phyloP scores from a whole-genome alignment of 2,797 vertebrate genomes.

The Microhierax caerulescens region DNA sequence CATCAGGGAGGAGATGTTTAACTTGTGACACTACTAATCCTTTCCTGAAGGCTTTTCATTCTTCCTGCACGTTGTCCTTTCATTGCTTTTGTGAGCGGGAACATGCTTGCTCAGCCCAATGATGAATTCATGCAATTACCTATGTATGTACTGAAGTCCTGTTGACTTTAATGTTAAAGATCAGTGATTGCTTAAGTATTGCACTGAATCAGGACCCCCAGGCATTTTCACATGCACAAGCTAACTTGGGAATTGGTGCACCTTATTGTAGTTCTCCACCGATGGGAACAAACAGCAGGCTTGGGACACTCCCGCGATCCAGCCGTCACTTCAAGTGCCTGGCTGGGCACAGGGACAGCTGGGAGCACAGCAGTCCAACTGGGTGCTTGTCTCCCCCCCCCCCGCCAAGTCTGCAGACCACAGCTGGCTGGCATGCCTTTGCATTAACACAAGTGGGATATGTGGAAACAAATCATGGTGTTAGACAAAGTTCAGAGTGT shows the following conservation, averaged over 20 bases:
- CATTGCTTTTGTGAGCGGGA: conserved; percentile 59
- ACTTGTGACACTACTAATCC: conserved; percentile 66
- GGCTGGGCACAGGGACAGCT: neutral
- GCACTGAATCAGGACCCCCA: conserved; percentile 42
- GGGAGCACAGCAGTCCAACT: rapidly evolving
- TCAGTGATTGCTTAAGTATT: conserved; percentile 36
- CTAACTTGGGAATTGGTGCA: neutral
- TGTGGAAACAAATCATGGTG: rapidly evolving
- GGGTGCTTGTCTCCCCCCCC: rapidly evolving
- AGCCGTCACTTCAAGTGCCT: rapidly evolving
- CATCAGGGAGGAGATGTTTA: conserved; percentile 68
- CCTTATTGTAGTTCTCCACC: neutral
- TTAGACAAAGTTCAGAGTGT: neutral
- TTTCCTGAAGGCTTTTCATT: conserved; percentile 67
- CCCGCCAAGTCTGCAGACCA: neutral
- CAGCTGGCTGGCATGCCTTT: neutral
- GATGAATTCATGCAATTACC: conserved; percentile 51
- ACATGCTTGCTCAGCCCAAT: conserved; percentile 51
- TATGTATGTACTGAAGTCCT: conserved; percentile 16
- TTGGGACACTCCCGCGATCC: rapidly evolving
- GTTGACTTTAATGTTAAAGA: conserved; percentile 51
- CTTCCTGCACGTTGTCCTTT: conserved; percentile 59
- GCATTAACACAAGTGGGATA: neutral
- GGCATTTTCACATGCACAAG: neutral
- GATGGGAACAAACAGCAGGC: neutral